phyloP scores from a whole-genome alignment of 1,140 invertebrate genomes.

The Rhopalosiphum maidis region DNA sequence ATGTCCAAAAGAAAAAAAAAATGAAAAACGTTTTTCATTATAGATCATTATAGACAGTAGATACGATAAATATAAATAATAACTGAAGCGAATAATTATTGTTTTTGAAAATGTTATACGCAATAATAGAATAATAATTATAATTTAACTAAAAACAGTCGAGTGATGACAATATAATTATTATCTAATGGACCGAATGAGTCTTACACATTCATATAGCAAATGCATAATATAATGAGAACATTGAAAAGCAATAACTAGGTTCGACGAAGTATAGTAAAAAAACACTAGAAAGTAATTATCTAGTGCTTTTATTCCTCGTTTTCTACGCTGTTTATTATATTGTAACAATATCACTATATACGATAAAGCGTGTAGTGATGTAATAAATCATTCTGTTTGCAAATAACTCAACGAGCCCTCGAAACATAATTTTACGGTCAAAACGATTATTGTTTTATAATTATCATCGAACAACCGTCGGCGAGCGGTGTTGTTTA shows the following conservation, averaged over 20 bases:
- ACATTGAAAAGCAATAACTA: not conserved
- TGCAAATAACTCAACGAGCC: not conserved
- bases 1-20: not conserved
- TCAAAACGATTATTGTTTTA: constrained; percentile 4
- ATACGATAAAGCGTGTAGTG: not conserved
- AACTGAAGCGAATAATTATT: constrained; percentile 5
- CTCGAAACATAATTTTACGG: not conserved
- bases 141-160: not conserved
- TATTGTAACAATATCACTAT: not conserved
- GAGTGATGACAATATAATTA: not conserved
- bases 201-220: not conserved
- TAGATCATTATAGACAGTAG: no score
- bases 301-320: not conserved
- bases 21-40: no score
- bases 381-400: not conserved
- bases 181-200: not conserved
- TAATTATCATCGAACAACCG: not conserved
- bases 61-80: not conserved
- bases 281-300: not conserved
- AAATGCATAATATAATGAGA: not conserved
- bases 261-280: no score
- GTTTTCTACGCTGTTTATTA: not conserved
- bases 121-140: not conserved
- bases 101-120: not conserved
- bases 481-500: not conserved